These are phyloP conservation scores for Phortica variegata DNA, from an alignment of 1,140 invertebrate species.

Conservation along the genomic window DNA sequence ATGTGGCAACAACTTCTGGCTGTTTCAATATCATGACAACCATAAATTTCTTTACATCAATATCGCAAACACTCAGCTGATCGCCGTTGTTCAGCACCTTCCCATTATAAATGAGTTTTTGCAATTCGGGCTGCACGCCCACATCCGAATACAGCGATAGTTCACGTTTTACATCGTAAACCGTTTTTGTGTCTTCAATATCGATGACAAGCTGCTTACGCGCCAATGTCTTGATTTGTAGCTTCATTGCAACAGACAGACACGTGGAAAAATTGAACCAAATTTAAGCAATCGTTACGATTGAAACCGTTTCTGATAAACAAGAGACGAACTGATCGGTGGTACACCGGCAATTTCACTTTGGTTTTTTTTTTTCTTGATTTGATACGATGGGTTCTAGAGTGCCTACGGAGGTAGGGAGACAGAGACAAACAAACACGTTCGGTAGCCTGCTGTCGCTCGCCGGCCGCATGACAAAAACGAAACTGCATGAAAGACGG, in stretches of 20 bases:
- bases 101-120: conserved; percentile 61
- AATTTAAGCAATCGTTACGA: neutral
- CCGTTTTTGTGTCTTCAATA: conserved; percentile 14
- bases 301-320: neutral
- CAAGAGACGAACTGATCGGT: neutral
- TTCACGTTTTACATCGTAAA: conserved; percentile 16
- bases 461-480: no score
- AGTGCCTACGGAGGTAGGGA: no score
- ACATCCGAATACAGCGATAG: conserved; percentile 12
- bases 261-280: neutral
- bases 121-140: conserved; percentile 11
- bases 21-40: conserved; percentile 75
- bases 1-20: neutral
- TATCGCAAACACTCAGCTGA: conserved; percentile 80
- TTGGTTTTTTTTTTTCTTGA: no score
- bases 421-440: no score
- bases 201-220: conserved; percentile 13
- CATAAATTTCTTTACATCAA: conserved; percentile 95
- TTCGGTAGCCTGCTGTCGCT: no score
- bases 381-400: no score
- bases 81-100: conserved; percentile 88
- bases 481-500: no score
- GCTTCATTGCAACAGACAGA: conserved; percentile 12
- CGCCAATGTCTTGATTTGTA: conserved; percentile 18
- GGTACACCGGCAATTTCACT: neutral